Percentiles rank a stretch among this genome's conserved stretches.
Evolutionary conservation across 2,888 invertebrate genomes (phyloP).

Genomic region (Drosophila kanekoi): DNA sequence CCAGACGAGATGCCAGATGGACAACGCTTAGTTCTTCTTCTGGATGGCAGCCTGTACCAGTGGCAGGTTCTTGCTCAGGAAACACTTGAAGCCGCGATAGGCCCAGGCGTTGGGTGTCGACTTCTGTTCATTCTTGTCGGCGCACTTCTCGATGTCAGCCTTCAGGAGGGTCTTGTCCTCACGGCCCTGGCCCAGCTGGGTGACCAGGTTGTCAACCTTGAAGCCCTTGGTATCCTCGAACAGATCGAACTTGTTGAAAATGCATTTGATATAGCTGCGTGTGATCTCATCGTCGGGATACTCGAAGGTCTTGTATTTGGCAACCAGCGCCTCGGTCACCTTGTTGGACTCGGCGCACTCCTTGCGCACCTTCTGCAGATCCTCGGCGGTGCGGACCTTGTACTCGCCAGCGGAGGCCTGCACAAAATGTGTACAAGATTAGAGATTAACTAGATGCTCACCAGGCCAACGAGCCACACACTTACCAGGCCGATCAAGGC

Average conservation of each 20-base stretch:
- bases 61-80: conserved; percentile 84
- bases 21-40: conserved; percentile 73
- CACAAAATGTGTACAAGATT: not conserved
- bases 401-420: conserved; percentile 82
- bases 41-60: conserved; percentile 83
- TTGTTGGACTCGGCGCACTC: conserved; percentile 83
- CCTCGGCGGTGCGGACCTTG: conserved; percentile 83
- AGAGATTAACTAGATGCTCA: conserved; percentile 51
- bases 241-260: conserved; percentile 84
- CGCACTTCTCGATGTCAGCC: conserved; percentile 83
- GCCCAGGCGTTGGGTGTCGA: conserved; percentile 83
- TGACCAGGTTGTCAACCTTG: conserved; percentile 83
- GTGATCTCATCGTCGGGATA: conserved; percentile 85
- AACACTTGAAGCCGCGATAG: conserved; percentile 85
- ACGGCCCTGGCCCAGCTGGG: conserved; percentile 83
- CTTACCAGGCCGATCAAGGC: conserved; percentile 83
- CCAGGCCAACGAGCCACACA: conserved; percentile 75
- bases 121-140: conserved; percentile 84
- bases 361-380: conserved; percentile 82
- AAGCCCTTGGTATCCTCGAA: conserved; percentile 84
- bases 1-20: not conserved
- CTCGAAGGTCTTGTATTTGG: conserved; percentile 84
- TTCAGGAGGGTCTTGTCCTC: conserved; percentile 82
- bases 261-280: conserved; percentile 84
- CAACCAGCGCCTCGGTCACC: conserved; percentile 81